phyloP scores from a whole-genome alignment of 2,888 invertebrate species.

The Microplitis manilae region DNA sequence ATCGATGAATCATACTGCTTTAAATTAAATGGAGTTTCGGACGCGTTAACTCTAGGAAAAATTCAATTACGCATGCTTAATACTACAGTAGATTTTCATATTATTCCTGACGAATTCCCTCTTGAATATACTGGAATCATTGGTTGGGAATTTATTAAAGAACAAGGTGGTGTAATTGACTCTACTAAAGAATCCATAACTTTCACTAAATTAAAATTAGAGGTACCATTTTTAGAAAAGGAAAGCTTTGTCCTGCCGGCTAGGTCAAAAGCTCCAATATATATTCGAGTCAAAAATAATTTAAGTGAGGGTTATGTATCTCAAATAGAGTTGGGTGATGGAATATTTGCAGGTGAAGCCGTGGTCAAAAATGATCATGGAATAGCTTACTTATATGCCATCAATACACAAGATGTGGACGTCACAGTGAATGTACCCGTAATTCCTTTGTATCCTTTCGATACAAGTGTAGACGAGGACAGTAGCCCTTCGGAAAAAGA shows the following conservation, averaged over 20 bases:
- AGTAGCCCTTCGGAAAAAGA: no score
- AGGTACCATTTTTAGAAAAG: background rate
- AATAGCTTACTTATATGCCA: slow-evolving; percentile 26
- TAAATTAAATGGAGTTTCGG: background rate
- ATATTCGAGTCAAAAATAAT: background rate
- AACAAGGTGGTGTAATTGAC: background rate
- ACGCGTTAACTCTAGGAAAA: no score
- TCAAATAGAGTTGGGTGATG: slow-evolving; percentile 14
- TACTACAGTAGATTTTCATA: background rate
- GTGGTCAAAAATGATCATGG: slow-evolving; percentile 25
- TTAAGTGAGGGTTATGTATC: slow-evolving; percentile 27
- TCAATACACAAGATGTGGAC: slow-evolving; percentile 29
- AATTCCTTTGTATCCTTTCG: slow-evolving; percentile 15
- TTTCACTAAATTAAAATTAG: background rate
- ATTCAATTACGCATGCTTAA: background rate
- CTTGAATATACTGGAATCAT: background rate
- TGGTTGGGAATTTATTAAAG: background rate
- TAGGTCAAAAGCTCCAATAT: background rate
- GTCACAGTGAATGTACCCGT: slow-evolving; percentile 25
- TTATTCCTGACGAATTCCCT: background rate
- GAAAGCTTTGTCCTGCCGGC: background rate
- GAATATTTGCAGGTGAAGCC: slow-evolving; percentile 23
- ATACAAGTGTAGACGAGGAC: slow-evolving; percentile 22
- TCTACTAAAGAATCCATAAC: background rate
- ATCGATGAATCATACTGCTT: background rate